phyloP scores from a whole-genome alignment of 2,113 vertebrate genomes.

The Nansenia antarctica region DNA sequence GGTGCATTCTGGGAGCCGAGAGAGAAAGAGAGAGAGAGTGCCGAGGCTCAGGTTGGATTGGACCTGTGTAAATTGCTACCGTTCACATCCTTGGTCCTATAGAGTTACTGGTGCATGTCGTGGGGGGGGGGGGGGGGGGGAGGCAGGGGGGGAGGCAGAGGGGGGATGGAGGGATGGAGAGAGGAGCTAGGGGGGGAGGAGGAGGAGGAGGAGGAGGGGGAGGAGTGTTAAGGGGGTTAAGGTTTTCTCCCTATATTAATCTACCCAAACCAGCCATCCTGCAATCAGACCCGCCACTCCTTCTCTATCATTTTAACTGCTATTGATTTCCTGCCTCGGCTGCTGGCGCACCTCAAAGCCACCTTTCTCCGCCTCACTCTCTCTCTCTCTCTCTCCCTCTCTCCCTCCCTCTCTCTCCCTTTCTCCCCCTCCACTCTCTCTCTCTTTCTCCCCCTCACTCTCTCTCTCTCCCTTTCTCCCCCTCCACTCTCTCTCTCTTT shows the following conservation, averaged over 20 bases:
- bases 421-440: constrained; percentile 17
- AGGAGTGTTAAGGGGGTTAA: constrained; percentile 21
- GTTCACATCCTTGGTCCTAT: constrained; percentile 47
- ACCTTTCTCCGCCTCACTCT: constrained; percentile 26
- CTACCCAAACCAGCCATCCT: constrained; percentile 62
- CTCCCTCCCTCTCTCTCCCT: not conserved
- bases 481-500: constrained; percentile 10
- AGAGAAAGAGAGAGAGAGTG: constrained; percentile 41
- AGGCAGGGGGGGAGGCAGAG: constrained; percentile 4
- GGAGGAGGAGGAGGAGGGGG: constrained; percentile 3
- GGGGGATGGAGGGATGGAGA: constrained; percentile 20
- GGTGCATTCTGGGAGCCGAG: constrained; percentile 34
- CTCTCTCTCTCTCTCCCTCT: not conserved
- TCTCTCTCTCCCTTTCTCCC: not conserved
- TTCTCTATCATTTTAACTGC: constrained; percentile 72
- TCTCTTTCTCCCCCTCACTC: constrained; percentile 21
- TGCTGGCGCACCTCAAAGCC: constrained; percentile 55
- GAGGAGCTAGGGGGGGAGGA: constrained; percentile 1
- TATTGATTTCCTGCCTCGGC: constrained; percentile 71
- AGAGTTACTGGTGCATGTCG: constrained; percentile 55
- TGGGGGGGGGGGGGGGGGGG: not conserved
- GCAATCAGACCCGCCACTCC: constrained; percentile 50
- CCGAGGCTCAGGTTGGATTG: constrained; percentile 36
- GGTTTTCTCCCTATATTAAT: constrained; percentile 64
- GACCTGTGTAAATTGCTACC: constrained; percentile 64